Percentiles rank a stretch among this genome's conserved stretches.
These are phyloP conservation scores for Forbesichthys agassizii DNA, from an alignment of 2,113 vertebrate genomes.

Conservation along the genomic window DNA sequence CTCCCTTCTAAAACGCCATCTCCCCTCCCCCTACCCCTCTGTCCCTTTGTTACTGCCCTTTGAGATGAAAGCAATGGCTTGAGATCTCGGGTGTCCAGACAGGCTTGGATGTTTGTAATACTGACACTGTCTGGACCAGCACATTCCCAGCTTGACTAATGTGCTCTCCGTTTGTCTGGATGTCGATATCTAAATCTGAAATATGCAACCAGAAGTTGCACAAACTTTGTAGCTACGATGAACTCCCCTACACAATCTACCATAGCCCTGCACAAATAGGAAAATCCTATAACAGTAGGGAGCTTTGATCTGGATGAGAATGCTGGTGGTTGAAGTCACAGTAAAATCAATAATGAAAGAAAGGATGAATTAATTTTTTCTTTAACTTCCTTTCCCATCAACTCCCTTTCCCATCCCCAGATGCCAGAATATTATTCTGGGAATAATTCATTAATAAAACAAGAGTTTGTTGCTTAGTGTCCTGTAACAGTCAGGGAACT, in stretches of 20 bases:
- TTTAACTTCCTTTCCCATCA: conserved; percentile 11
- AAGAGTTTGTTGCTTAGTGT: conserved; percentile 19
- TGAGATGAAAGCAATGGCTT: conserved; percentile 62
- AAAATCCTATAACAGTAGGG: background rate
- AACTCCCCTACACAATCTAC: background rate
- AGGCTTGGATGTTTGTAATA: conserved; percentile 20
- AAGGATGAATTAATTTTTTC: conserved; percentile 45
- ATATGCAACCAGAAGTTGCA: background rate
- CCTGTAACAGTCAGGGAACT: conserved; percentile 29
- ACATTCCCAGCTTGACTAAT: conserved; percentile 10
- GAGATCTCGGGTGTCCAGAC: conserved; percentile 62
- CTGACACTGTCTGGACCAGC: background rate
- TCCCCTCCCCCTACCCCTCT: background rate
- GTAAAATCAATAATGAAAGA: conserved; percentile 28
- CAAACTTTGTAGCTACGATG: background rate
- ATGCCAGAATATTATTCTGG: conserved; percentile 27
- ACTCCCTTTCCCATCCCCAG: conserved; percentile 25
- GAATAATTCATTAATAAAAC: conserved; percentile 10
- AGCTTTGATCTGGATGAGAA: conserved; percentile 35
- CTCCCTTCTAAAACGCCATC: background rate
- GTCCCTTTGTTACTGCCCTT: conserved; percentile 49
- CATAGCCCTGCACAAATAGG: background rate
- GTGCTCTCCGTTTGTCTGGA: conserved; percentile 1
- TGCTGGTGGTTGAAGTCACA: conserved; percentile 30
- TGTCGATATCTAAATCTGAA: background rate